Conservation (phyloP, 2,113 vertebrate genomes). For the Lepisosteus osseus region DNA sequence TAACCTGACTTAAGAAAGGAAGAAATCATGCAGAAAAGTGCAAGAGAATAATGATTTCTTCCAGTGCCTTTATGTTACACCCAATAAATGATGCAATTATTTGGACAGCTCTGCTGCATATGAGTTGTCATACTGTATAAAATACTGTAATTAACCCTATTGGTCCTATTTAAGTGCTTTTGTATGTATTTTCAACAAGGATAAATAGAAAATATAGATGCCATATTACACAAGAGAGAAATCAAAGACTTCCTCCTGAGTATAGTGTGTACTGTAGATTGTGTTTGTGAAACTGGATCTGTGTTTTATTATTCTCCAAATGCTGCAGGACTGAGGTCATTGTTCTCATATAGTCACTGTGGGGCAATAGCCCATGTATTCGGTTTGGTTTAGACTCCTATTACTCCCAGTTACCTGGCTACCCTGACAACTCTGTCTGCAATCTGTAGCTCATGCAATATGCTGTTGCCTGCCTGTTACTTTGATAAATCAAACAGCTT, state of each 20-base stretch:
- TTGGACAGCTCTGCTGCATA: background rate
- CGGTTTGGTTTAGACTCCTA: no score
- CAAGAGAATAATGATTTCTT: background rate
- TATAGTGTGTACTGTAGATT: no score
- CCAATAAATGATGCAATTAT: background rate
- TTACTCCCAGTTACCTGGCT: background rate
- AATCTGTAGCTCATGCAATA: no score
- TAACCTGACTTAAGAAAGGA: background rate
- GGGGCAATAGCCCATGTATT: no score
- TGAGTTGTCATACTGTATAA: background rate
- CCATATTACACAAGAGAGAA: no score
- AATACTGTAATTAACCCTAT: background rate
- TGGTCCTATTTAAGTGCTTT: background rate
- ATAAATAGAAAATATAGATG: no score
- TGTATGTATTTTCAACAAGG: no score
- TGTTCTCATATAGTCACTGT: no score
- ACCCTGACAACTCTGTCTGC: background rate
- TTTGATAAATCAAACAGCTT: constrained; percentile 3
- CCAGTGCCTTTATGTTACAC: background rate
- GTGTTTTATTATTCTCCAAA: no score
- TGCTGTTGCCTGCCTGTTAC: background rate
- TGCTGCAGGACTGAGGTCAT: no score
- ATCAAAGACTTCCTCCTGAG: no score
- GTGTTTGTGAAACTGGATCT: no score
- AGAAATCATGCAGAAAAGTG: background rate